phyloP scores from a whole-genome alignment of 2,113 vertebrate species.

The Dipodomys ordii region DNA sequence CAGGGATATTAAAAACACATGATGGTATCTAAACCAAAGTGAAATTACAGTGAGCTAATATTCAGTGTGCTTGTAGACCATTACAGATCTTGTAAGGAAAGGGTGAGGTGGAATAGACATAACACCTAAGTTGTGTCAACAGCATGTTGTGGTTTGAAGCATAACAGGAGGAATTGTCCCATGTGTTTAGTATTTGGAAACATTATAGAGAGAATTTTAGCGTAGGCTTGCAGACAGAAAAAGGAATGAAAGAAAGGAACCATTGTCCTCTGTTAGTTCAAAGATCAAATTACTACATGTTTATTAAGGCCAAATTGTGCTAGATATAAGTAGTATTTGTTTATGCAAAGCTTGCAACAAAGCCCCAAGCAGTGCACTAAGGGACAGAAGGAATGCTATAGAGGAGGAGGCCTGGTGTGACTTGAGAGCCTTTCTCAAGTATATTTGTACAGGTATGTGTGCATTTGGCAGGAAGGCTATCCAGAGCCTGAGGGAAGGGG shows the following conservation, averaged over 20 bases:
- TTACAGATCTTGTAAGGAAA: not conserved
- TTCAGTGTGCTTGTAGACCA: not conserved
- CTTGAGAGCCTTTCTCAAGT: not conserved
- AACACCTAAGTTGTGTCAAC: not conserved
- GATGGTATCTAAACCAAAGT: not conserved
- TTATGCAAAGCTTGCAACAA: not conserved
- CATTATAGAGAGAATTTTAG: not conserved
- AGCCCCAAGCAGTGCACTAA: no score
- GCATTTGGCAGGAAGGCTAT: not conserved
- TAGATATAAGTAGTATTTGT: not conserved
- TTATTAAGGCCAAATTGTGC: not conserved
- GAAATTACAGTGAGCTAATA: not conserved
- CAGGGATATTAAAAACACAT: not conserved
- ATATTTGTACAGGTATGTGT: fast-evolving
- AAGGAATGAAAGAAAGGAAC: slow-evolving; percentile 4
- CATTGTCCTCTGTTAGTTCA: not conserved
- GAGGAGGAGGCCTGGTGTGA: not conserved
- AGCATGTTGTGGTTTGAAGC: not conserved
- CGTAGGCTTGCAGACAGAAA: not conserved
- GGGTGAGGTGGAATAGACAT: not conserved
- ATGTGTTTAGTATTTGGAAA: slow-evolving; percentile 4
- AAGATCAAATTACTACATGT: not conserved
- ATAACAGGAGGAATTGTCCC: not conserved
- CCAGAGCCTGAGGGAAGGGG: not conserved
- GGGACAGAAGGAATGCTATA: not conserved